Base-by-base conservation (phyloP, 2,888 invertebrate genomes). In the Scrobipalpa costella region DNA sequence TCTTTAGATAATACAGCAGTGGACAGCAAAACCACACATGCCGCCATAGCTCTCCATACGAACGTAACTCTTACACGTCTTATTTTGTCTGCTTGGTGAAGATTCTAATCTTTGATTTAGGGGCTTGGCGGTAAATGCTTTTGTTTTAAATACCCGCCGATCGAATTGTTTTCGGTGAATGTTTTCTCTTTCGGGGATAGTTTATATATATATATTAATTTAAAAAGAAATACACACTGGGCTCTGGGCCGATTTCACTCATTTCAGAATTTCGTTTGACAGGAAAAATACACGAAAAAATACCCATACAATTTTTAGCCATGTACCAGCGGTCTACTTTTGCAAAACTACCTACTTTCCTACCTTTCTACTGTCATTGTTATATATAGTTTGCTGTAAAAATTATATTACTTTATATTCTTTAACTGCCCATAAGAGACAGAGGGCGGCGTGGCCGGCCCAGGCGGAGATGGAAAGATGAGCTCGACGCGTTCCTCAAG, bases 101-200 rank as follows among this genome's bases (percentile, higher is more conserved):
- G 81, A 80, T 82, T 73, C 73, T 77, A 74, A 79, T 78, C 79
- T 80, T 80, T 81, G 79, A 81, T 83, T 84, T 82, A 83, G 75
- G 70, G 69, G 72, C 66, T 71, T 67, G 66, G 63, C 69, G 70
- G 71, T 74, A 71, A 68, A 67, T 66, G 69, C 68, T 65, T n/a
- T 61, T 61, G 61, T 61, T 61, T 61, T 61, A 61, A 60, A 61
- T 61, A 61, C 52, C 47, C 47, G 27, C 33, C 52, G 36, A 50
- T 52, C 36, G 38, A 21, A 61, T 52, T 61, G 61, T 61, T 61
- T 36, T 52, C 44, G 27, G 33, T 61, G 36, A 61, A 61, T 33
- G 38, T 27, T 52, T 61, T 52, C 61, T 52, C 19, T 52, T 38
- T 27, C 13, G 15, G n/a, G 44, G n/a, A n/a, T 59, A 7, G 11